Base-by-base conservation (phyloP, 2,888 invertebrate genomes). In the Drosophila setosimentum region DNA sequence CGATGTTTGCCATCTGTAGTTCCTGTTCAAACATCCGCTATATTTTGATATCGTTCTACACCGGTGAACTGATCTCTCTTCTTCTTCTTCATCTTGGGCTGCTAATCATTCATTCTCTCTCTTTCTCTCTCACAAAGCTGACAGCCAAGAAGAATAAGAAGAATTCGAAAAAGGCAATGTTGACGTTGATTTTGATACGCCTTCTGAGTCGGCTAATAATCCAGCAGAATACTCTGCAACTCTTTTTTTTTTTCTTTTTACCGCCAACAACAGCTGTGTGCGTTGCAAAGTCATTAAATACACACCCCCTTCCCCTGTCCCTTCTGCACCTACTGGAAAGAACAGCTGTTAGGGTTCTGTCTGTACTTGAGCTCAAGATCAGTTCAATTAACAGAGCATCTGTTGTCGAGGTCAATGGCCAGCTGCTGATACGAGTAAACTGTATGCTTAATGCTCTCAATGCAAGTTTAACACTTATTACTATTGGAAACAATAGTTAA, bases 121-220 rank as follows among this genome's bases (percentile, higher is more conserved):
- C 45, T 45, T 24, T 24, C 45, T 8, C 45, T 24, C 45, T 30
- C 21, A 10, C 2, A 11, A 37, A 65, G 61, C 65, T 60, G 73
- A 49, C 67, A 63, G 76, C 16, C 42, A 48, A 45, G 24, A 55
- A 50, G 18, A 50, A 74, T 35, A 29, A 51, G 45, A 48, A 49
- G 37, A 18, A 11, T 35, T 37, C 16, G 27, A 49, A 51, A 62
- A 40, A 37, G 53, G 40, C 63, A 51, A 35, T 18, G 18, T 45
- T 45, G 16, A 45, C 45, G 45, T 24, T 45, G 27, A 37, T 27
- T 71, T 58, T 80, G 89, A 71, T 89, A 89, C 74, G 88, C 82
- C 88, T 77, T 64, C 71, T 89, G 85, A 76, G 61, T 89, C 75
- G 67, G 75, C 85, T 89, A 89, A 89, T 89, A 45, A 45, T 89